phyloP scores from a whole-genome alignment of 2,797 vertebrate species.

The Ceyx erithaca region DNA sequence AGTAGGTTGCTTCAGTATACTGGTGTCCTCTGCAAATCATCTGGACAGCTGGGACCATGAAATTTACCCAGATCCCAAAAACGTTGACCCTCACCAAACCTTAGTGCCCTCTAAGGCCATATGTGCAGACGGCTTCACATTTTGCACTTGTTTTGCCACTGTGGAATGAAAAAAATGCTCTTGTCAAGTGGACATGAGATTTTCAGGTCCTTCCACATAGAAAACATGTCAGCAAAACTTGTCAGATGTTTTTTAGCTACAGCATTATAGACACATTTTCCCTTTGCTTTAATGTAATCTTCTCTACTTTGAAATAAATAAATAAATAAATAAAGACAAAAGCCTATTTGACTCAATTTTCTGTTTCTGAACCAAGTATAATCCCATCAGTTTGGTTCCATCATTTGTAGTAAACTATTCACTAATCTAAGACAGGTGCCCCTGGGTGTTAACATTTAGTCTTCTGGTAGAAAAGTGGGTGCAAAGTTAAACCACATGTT shows the following conservation, averaged over 20 bases:
- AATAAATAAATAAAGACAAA: not conserved
- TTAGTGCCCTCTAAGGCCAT: slow-evolving; percentile 79
- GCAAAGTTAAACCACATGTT: slow-evolving; percentile 98
- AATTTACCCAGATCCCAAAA: slow-evolving; percentile 89
- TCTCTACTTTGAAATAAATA: not conserved
- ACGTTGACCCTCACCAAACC: slow-evolving; percentile 85
- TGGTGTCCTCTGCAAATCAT: slow-evolving; percentile 91
- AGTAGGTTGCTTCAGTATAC: slow-evolving; percentile 85
- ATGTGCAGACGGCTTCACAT: slow-evolving; percentile 77
- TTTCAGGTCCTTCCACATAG: slow-evolving; percentile 75
- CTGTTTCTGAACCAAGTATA: slow-evolving; percentile 22
- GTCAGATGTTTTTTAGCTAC: slow-evolving; percentile 48
- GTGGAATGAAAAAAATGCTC: slow-evolving; percentile 82
- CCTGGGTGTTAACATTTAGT: slow-evolving; percentile 89
- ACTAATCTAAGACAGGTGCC: slow-evolving; percentile 92
- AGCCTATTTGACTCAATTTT: not conserved
- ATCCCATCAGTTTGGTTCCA: slow-evolving; percentile 58
- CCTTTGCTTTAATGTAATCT: not conserved
- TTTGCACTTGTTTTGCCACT: slow-evolving; percentile 81
- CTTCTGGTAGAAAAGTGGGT: slow-evolving; percentile 95
- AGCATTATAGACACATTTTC: slow-evolving; percentile 5
- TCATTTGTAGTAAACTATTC: slow-evolving; percentile 71
- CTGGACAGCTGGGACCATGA: slow-evolving; percentile 91
- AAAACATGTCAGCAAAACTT: slow-evolving; percentile 48
- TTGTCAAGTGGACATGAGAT: slow-evolving; percentile 73